These are phyloP conservation scores for Sebastes steindachneri DNA, from an alignment of 2,797 vertebrate genomes.

Conservation along the genomic window DNA sequence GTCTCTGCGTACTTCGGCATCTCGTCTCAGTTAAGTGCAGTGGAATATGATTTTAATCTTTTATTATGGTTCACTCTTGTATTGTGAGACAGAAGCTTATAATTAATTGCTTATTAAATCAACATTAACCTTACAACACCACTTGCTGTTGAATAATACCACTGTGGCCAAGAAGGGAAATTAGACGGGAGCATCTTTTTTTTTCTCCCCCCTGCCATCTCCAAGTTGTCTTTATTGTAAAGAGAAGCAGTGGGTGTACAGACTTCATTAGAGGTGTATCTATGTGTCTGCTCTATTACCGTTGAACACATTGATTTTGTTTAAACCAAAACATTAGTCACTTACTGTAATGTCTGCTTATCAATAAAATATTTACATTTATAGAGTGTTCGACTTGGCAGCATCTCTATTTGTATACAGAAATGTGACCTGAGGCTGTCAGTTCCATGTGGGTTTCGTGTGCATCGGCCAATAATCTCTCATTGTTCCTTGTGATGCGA, in stretches of 20 bases:
- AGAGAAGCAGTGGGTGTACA: neutral
- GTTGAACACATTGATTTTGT: neutral
- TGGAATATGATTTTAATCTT: constrained; percentile 68
- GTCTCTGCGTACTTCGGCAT: constrained; percentile 24
- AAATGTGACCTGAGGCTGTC: neutral
- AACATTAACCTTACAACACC: constrained; percentile 78
- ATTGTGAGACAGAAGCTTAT: constrained; percentile 58
- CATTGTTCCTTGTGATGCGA: neutral
- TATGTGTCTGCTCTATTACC: neutral
- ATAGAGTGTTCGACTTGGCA: neutral
- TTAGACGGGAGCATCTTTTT: constrained; percentile 4
- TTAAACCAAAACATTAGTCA: neutral
- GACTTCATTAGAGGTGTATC: neutral
- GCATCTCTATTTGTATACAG: neutral
- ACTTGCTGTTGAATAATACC: constrained; percentile 61
- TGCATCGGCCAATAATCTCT: neutral
- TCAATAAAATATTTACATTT: neutral
- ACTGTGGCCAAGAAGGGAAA: constrained; percentile 20
- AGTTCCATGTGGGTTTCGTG: neutral
- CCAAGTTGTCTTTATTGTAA: constrained; percentile 3
- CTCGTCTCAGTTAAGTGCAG: constrained; percentile 57
- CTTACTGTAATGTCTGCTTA: neutral
- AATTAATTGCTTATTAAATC: constrained; percentile 83
- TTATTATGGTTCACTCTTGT: constrained; percentile 59
- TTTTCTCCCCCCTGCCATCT: neutral